A percentile compares a stretch with the other conserved stretches of the same genome.
phyloP scores from a whole-genome alignment of 1,140 invertebrate genomes.

The Conus betulinus region DNA sequence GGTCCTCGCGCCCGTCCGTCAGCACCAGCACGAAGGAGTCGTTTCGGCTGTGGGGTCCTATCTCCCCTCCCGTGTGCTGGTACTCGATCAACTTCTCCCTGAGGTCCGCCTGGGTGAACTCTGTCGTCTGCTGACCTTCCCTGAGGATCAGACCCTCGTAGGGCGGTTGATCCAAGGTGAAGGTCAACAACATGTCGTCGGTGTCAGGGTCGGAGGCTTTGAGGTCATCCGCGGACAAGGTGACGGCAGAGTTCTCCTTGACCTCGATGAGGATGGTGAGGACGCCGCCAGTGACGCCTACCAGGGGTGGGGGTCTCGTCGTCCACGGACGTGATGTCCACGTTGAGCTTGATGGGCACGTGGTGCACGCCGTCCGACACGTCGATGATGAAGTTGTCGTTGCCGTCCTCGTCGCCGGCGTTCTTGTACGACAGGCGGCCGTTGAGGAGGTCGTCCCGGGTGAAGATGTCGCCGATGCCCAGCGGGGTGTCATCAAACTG shows the following conservation, averaged over 20 bases:
- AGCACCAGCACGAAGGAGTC: conserved; percentile 73
- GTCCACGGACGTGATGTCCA: conserved; percentile 68
- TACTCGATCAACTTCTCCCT: conserved; percentile 67
- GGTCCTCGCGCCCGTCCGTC: conserved; percentile 67
- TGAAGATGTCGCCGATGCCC: conserved; percentile 68
- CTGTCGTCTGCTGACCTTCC: conserved; percentile 55
- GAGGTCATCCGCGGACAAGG: conserved; percentile 64
- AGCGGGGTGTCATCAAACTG: conserved; percentile 49
- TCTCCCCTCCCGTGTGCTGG: conserved; percentile 70
- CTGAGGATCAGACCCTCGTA: conserved; percentile 65
- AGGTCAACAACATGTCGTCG: conserved; percentile 67
- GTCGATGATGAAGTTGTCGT: conserved; percentile 72
- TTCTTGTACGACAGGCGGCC: conserved; percentile 72
- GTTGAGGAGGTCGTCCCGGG: conserved; percentile 62
- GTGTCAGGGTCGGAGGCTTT: conserved; percentile 71
- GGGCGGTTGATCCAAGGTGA: conserved; percentile 66
- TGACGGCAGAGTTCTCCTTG: conserved; percentile 60
- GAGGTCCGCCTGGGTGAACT: conserved; percentile 73
- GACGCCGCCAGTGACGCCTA: conserved; percentile 55
- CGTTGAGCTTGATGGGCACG: conserved; percentile 69
- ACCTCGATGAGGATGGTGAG: conserved; percentile 63
- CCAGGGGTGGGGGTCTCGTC: conserved; percentile 70
- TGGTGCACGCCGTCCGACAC: conserved; percentile 75
- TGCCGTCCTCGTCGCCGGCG: conserved; percentile 62
- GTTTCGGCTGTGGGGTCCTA: conserved; percentile 59